A percentile compares a stretch with the other conserved stretches of the same genome.
These are phyloP conservation scores for Rhinopithecus roxellana DNA, from an alignment of 2,113 vertebrate genomes.

Conservation along the genomic window DNA sequence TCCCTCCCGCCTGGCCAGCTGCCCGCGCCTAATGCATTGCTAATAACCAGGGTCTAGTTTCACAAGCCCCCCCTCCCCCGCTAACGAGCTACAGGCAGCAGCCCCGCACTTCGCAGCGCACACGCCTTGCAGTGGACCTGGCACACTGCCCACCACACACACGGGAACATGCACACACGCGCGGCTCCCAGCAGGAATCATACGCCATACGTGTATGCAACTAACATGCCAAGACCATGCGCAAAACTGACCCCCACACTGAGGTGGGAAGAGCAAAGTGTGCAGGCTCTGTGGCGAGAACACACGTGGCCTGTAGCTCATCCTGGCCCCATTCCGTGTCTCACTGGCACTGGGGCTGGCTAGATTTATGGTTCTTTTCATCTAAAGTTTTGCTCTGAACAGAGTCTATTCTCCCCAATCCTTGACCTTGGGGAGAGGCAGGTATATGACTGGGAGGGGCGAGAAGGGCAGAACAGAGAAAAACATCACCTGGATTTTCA, in stretches of 20 bases:
- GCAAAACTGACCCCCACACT: not conserved
- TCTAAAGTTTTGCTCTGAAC: not conserved
- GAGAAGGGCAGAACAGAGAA: not conserved
- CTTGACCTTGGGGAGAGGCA: constrained; percentile 41
- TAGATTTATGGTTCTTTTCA: constrained; percentile 38
- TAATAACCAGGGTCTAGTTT: constrained; percentile 90
- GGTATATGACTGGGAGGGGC: not conserved
- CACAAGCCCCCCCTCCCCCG: constrained; percentile 82
- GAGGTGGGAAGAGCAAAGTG: not conserved
- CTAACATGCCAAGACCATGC: not conserved
- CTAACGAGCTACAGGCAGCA: constrained; percentile 80
- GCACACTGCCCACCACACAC: constrained; percentile 69
- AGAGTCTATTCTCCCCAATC: not conserved
- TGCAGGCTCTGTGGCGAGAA: not conserved
- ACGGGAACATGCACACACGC: constrained; percentile 41
- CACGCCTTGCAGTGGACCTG: constrained; percentile 74
- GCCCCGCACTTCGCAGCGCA: constrained; percentile 42
- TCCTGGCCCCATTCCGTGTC: not conserved
- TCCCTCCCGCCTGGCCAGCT: constrained; percentile 85
- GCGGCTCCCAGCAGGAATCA: constrained; percentile 49
- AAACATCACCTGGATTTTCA: constrained; percentile 37
- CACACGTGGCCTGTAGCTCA: not conserved
- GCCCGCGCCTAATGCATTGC: constrained; percentile 86
- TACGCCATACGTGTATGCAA: not conserved
- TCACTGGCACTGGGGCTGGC: not conserved